Conservation (phyloP, 1,140 invertebrate species). For the Phymastichus coffea region DNA sequence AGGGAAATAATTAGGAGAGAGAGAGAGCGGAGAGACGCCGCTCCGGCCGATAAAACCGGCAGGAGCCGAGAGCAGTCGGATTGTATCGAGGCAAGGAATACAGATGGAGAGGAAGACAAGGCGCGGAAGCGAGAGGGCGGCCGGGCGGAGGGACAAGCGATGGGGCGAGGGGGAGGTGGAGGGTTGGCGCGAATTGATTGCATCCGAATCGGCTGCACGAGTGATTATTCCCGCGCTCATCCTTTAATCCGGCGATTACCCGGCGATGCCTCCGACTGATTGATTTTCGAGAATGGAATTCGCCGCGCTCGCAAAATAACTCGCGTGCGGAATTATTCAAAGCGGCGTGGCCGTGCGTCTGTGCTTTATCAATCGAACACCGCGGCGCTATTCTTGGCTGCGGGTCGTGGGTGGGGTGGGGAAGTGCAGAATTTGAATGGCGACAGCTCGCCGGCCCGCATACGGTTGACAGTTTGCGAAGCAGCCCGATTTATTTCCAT, state of each 20-base stretch:
- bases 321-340: background rate
- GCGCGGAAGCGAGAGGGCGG: background rate
- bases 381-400: too few species aligned
- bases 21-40: background rate
- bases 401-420: too few species aligned
- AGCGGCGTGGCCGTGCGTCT: background rate
- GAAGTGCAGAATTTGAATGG: too few species aligned
- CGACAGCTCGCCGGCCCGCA: too few species aligned
- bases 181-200: constrained; percentile 13
- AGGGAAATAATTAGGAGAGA: constrained; percentile 6
- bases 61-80: background rate
- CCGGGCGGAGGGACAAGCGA: background rate
- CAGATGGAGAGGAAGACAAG: background rate
- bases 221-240: constrained; percentile 26
- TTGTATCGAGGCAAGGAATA: background rate
- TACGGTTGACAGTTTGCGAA: too few species aligned
- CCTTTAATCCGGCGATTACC: constrained; percentile 23
- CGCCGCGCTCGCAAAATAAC: background rate
- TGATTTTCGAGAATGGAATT: constrained; percentile 12
- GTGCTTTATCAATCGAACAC: too few species aligned
- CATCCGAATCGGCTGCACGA: constrained; percentile 15
- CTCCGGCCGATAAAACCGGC: background rate
- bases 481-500: too few species aligned
- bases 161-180: background rate
- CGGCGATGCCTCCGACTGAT: constrained; percentile 20